These are phyloP conservation scores for Pomacea maculata DNA, from an alignment of 1,140 invertebrate species.

Conservation along the genomic window DNA sequence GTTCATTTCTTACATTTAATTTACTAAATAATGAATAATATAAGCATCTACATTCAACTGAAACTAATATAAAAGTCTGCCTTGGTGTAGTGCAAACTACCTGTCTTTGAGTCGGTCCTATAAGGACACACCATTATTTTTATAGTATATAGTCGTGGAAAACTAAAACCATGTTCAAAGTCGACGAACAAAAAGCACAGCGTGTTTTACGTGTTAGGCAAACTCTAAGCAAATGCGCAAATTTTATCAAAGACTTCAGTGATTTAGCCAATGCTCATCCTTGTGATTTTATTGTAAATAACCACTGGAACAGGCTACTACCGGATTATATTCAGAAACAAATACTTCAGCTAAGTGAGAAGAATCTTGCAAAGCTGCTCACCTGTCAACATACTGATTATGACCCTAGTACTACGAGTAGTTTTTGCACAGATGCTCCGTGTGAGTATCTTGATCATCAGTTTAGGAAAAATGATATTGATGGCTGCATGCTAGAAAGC, in stretches of 20 bases:
- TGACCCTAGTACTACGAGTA: neutral
- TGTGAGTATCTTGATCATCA: too few relatives aligned
- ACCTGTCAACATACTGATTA: neutral
- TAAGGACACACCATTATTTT: too few relatives aligned
- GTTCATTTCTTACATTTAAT: neutral
- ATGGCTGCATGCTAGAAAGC: too few relatives aligned
- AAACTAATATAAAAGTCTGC: neutral
- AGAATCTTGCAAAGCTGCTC: slow-evolving; percentile 18
- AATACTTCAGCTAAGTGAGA: slow-evolving; percentile 23
- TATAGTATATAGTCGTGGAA: too few relatives aligned
- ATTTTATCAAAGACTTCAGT: slow-evolving; percentile 32
- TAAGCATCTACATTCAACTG: neutral
- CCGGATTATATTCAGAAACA: slow-evolving; percentile 27
- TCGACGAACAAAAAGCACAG: too few relatives aligned
- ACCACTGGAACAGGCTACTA: slow-evolving; percentile 35
- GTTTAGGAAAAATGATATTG: too few relatives aligned
- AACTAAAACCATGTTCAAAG: too few relatives aligned
- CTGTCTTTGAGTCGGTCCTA: too few relatives aligned
- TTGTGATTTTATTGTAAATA: slow-evolving; percentile 37
- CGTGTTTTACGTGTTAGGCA: too few relatives aligned
- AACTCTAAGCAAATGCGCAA: neutral
- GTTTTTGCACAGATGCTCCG: too few relatives aligned
- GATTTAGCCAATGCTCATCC: slow-evolving; percentile 36
- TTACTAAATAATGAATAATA: neutral
- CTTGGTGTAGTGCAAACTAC: neutral